phyloP scores from a whole-genome alignment of 2,888 invertebrate species.

The Philhelius pedissequus region DNA sequence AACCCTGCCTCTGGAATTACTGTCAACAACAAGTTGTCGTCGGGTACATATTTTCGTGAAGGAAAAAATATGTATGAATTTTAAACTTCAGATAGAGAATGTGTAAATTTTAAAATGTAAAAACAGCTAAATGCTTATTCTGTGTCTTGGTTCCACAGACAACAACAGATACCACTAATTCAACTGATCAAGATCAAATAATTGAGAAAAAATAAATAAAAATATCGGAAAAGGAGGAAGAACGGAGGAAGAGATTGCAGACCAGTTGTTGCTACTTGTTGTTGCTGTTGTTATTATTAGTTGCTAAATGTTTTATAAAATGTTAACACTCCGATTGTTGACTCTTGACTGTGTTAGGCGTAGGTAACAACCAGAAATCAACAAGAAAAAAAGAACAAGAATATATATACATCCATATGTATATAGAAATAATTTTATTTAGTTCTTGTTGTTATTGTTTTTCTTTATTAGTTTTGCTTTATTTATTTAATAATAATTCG shows the following conservation, averaged over 20 bases:
- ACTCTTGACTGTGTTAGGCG: slow-evolving; percentile 28
- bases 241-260: slow-evolving; percentile 40
- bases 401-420: background rate
- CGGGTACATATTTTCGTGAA: slow-evolving; percentile 2
- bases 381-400: slow-evolving; percentile 17
- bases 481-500: background rate
- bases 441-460: background rate
- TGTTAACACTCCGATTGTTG: slow-evolving; percentile 46
- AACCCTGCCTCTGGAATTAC: slow-evolving; percentile 24
- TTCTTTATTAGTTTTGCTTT: slow-evolving; percentile 10
- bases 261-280: slow-evolving; percentile 35
- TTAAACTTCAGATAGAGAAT: background rate
- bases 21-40: slow-evolving; percentile 38
- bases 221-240: background rate
- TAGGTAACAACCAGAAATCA: slow-evolving; percentile 58
- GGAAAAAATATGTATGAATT: background rate
- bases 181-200: slow-evolving; percentile 9
- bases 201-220: background rate
- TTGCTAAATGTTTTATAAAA: slow-evolving; percentile 41
- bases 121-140: background rate
- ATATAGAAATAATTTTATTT: too few species aligned
- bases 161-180: background rate
- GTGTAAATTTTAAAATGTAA: background rate
- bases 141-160: background rate
- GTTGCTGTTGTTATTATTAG: background rate